These are phyloP conservation scores for Drepanosiphum platanoidis DNA, from an alignment of 2,888 invertebrate species.

Conservation along the genomic window DNA sequence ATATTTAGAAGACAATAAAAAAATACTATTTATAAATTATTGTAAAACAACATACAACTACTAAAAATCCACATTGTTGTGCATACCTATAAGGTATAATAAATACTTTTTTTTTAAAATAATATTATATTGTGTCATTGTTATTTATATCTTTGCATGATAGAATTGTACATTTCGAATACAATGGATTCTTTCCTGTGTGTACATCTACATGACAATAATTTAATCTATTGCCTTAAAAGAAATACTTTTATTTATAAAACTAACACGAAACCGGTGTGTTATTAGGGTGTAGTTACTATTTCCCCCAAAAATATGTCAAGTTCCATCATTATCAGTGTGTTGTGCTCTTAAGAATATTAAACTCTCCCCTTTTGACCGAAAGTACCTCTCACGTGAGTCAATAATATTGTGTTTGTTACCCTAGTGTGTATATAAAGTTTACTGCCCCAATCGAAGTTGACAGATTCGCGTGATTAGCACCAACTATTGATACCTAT, in stretches of 20 bases:
- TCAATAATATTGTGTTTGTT: constrained; percentile 35
- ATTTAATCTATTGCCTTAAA: neutral
- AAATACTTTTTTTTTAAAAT: no score
- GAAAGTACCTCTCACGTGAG: constrained; percentile 42
- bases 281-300: constrained; percentile 36
- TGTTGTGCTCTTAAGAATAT: constrained; percentile 57
- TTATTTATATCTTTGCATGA: neutral
- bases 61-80: no score
- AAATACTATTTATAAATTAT: neutral
- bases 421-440: constrained; percentile 5
- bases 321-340: constrained; percentile 53
- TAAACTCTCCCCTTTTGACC: constrained; percentile 47
- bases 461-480: constrained; percentile 54
- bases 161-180: neutral
- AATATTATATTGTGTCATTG: no score
- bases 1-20: no score
- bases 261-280: constrained; percentile 1
- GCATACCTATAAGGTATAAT: no score
- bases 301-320: constrained; percentile 54
- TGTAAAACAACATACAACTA: neutral
- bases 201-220: neutral
- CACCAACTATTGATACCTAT: neutral
- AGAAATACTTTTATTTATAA: neutral
- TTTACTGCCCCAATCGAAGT: constrained; percentile 30
- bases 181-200: neutral